phyloP scores from a whole-genome alignment of 2,888 invertebrate species.

The Graphium colonna region DNA sequence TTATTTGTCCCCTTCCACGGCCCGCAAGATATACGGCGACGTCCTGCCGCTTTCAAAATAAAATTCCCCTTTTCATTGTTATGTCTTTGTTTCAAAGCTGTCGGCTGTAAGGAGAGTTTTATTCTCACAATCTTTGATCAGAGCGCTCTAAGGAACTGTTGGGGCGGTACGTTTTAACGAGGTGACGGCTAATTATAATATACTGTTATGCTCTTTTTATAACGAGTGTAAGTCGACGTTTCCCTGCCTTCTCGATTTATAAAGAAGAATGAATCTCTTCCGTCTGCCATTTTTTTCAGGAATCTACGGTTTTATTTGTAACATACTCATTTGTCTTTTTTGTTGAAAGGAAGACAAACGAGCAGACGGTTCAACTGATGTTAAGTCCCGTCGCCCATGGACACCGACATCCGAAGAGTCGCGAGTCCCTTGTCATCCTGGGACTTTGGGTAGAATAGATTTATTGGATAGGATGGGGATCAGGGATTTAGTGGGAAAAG shows the following conservation, averaged over 20 bases:
- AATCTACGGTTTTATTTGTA: no score
- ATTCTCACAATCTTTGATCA: constrained; percentile 19
- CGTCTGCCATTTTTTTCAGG: background rate
- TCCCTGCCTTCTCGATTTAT: background rate
- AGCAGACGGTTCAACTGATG: no score
- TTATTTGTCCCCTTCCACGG: constrained; percentile 24
- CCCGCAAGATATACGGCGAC: constrained; percentile 24
- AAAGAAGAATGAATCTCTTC: background rate
- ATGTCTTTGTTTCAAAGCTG: constrained; percentile 30
- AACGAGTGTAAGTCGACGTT: background rate
- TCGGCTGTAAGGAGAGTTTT: constrained; percentile 19
- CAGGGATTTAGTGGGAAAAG: no score
- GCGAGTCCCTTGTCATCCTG: no score
- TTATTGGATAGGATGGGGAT: no score
- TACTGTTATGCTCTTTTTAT: background rate
- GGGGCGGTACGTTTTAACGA: constrained; percentile 13
- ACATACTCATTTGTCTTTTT: no score
- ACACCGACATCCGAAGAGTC: no score
- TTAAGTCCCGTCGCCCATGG: no score
- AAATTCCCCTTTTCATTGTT: constrained; percentile 29
- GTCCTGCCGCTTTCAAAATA: constrained; percentile 26
- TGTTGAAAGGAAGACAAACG: no score
- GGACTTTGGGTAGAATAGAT: no score
- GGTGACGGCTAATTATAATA: constrained; percentile 5
- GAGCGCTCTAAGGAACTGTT: constrained; percentile 5